phyloP scores from a whole-genome alignment of 2,888 invertebrate genomes.

The Sisyra nigra region DNA sequence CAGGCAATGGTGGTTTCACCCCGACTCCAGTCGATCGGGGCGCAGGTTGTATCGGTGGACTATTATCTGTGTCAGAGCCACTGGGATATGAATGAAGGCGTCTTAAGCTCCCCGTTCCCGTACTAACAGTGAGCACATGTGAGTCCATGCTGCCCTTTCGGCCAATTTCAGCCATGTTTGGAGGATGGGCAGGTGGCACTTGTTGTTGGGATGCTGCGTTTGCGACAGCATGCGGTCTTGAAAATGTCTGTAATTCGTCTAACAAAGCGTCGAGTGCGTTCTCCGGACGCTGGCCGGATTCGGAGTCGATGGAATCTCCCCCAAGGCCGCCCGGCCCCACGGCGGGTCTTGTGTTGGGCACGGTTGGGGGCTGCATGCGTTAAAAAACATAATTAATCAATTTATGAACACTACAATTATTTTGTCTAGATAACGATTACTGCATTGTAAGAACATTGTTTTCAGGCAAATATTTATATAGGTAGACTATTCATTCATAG shows the following conservation, averaged over 20 bases:
- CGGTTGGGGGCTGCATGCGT: slow-evolving; percentile 36
- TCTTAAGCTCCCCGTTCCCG: slow-evolving; percentile 41
- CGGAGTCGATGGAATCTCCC: slow-evolving; percentile 36
- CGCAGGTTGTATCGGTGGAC: slow-evolving; percentile 38
- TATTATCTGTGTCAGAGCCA: slow-evolving; percentile 66
- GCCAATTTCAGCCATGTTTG: slow-evolving; percentile 33
- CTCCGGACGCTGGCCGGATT: slow-evolving; percentile 57
- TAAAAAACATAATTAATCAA: slow-evolving; percentile 1
- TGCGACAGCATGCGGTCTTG: slow-evolving; percentile 39
- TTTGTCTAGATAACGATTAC: no score
- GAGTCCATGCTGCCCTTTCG: slow-evolving; percentile 37
- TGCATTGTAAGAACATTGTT: no score
- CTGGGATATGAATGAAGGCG: slow-evolving; percentile 75
- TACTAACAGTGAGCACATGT: slow-evolving; percentile 24
- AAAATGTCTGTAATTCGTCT: slow-evolving; percentile 84
- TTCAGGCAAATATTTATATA: no score
- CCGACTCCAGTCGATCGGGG: slow-evolving; percentile 30
- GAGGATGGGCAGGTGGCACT: slow-evolving; percentile 21
- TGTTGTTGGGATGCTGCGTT: slow-evolving; percentile 11
- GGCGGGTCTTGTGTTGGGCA: slow-evolving; percentile 37
- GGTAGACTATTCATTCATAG: slow-evolving; percentile 17
- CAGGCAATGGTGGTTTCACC: slow-evolving; percentile 66
- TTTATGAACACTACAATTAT: not conserved
- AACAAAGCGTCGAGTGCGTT: slow-evolving; percentile 95
- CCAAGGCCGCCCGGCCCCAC: slow-evolving; percentile 42